A percentile compares a stretch with the other conserved stretches of the same genome.
Conservation (phyloP, 2,888 invertebrate genomes). For the Campoletis raptor region DNA sequence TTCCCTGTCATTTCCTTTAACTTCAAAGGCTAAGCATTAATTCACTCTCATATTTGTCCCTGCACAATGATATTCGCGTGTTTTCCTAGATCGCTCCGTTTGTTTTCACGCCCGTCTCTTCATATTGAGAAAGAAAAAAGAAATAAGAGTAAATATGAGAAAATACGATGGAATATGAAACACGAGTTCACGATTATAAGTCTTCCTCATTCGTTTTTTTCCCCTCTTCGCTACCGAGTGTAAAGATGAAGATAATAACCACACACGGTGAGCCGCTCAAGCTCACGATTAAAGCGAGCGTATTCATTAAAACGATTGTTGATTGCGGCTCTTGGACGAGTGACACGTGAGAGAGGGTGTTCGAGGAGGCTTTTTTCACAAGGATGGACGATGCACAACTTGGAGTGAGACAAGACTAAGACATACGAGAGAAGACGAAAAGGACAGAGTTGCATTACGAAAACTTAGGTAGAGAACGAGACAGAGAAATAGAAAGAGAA, state of each 20-base stretch:
- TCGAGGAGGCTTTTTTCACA: constrained; percentile 57
- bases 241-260: constrained; percentile 78
- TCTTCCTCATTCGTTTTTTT: constrained; percentile 22
- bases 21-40: background rate
- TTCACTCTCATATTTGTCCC: constrained; percentile 26
- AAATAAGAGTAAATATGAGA: constrained; percentile 20
- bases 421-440: constrained; percentile 22
- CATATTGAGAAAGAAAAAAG: constrained; percentile 45
- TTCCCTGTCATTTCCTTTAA: background rate
- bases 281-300: constrained; percentile 63
- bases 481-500: background rate
- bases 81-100: constrained; percentile 59
- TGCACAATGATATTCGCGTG: constrained; percentile 63
- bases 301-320: constrained; percentile 80
- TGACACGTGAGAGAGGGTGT: constrained; percentile 75
- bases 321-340: constrained; percentile 76
- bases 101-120: constrained; percentile 65
- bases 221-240: constrained; percentile 61
- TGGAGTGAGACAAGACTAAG: constrained; percentile 36
- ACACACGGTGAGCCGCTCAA: constrained; percentile 49
- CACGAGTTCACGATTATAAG: constrained; percentile 51
- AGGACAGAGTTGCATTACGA: constrained; percentile 40
- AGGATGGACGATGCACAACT: constrained; percentile 45
- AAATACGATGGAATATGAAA: constrained; percentile 43
- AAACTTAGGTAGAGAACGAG: constrained; percentile 43